phyloP scores from a whole-genome alignment of 2,888 invertebrate genomes.

The Lasioglossum pauxillum region DNA sequence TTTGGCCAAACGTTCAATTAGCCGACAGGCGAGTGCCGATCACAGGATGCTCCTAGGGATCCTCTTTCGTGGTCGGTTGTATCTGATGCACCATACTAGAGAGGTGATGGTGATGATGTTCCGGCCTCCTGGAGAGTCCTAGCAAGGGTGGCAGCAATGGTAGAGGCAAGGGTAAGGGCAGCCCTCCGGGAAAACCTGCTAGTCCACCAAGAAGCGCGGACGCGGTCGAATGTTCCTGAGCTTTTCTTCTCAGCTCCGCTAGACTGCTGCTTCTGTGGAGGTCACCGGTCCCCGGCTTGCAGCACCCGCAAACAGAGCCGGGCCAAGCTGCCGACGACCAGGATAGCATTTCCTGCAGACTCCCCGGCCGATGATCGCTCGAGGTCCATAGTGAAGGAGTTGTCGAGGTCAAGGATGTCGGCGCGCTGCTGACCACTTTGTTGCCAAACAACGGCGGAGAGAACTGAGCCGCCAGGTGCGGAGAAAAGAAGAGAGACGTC shows the following conservation, averaged over 20 bases:
- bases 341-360: conserved; percentile 82
- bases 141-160: conserved; percentile 85
- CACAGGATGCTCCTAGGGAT: conserved; percentile 74
- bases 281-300: conserved; percentile 80
- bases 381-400: conserved; percentile 84
- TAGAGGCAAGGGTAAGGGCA: conserved; percentile 83
- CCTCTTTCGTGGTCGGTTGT: conserved; percentile 81
- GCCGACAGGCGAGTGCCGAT: conserved; percentile 6
- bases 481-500: conserved; percentile 93
- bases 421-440: conserved; percentile 83
- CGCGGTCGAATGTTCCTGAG: conserved; percentile 97
- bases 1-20: conserved; percentile 26
- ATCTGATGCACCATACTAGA: conserved; percentile 81
- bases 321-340: conserved; percentile 83
- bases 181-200: conserved; percentile 80
- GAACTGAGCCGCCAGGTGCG: conserved; percentile 92
- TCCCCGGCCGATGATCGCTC: conserved; percentile 83
- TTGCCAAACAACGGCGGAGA: conserved; percentile 90
- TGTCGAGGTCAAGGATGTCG: conserved; percentile 80
- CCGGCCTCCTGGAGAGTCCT: conserved; percentile 84
- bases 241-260: conserved; percentile 95
- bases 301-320: conserved; percentile 72
- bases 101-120: conserved; percentile 84
- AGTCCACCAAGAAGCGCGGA: conserved; percentile 81
- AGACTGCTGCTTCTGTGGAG: conserved; percentile 89